Conservation (phyloP, 1,140 invertebrate genomes). For the Bombus pyrosoma region DNA sequence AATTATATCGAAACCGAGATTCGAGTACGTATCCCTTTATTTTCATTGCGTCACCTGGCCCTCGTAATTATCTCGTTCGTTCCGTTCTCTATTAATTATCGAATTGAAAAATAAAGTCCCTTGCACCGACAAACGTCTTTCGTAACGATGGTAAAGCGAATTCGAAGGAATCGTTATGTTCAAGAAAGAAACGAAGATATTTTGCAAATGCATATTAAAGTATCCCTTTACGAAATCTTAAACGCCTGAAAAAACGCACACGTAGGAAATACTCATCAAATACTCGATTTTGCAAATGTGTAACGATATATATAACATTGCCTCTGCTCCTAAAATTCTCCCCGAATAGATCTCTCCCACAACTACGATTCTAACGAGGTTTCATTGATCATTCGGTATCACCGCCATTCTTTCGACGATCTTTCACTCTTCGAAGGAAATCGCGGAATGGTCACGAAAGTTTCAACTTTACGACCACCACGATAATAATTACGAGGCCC, state of each 20-base stretch:
- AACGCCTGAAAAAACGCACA: background rate
- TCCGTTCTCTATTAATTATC: background rate
- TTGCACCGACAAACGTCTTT: background rate
- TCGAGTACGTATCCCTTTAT: background rate
- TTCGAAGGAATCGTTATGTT: no score
- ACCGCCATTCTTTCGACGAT: background rate
- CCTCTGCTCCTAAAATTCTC: background rate
- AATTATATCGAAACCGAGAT: background rate
- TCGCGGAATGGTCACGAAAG: background rate
- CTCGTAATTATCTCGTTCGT: constrained; percentile 1
- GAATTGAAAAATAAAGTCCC: no score
- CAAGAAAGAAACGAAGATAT: background rate
- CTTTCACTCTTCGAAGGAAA: background rate
- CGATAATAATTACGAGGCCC: constrained; percentile 37
- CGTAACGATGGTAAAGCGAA: no score
- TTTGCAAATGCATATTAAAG: background rate
- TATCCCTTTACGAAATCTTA: background rate
- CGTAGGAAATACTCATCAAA: no score
- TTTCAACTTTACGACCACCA: constrained; percentile 28
- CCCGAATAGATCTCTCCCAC: background rate
- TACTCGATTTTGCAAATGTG: background rate
- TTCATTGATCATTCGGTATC: background rate
- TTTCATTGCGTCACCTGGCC: background rate
- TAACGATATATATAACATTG: background rate
- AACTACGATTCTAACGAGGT: background rate